These are phyloP conservation scores for Cantharis rufa DNA, from an alignment of 2,888 invertebrate species.

Conservation along the genomic window DNA sequence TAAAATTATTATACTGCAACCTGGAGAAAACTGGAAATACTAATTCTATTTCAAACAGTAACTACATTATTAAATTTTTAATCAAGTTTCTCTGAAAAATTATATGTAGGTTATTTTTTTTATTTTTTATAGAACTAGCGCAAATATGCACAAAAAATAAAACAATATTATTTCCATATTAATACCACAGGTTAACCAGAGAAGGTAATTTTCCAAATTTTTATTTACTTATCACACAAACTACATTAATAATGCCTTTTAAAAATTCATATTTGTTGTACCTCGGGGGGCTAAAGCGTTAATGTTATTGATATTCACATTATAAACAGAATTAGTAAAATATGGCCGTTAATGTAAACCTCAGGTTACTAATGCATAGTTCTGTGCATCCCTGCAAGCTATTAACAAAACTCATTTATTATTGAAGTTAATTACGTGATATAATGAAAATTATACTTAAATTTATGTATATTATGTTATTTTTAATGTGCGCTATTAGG, in stretches of 20 bases:
- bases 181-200: neutral
- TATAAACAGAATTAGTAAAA: neutral
- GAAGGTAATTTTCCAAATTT: neutral
- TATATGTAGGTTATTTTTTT: neutral
- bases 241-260: neutral
- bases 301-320: neutral
- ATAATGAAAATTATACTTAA: neutral
- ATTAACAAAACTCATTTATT: slow-evolving; percentile 1
- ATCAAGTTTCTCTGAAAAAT: neutral
- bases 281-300: neutral
- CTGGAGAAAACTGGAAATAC: too few relatives aligned
- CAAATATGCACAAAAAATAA: too few relatives aligned
- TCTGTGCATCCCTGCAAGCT: neutral
- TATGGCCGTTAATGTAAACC: neutral
- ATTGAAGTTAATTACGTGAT: neutral
- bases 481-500: neutral
- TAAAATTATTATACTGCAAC: too few relatives aligned
- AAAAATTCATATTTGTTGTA: neutral
- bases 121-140: neutral
- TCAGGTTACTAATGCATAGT: neutral
- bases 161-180: too few relatives aligned
- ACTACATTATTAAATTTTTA: neutral
- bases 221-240: neutral
- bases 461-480: neutral
- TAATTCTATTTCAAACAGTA: neutral